A percentile compares a stretch with the other conserved stretches of the same genome.
Conservation (phyloP, 2,113 vertebrate species). For the Nerophis ophidion region DNA sequence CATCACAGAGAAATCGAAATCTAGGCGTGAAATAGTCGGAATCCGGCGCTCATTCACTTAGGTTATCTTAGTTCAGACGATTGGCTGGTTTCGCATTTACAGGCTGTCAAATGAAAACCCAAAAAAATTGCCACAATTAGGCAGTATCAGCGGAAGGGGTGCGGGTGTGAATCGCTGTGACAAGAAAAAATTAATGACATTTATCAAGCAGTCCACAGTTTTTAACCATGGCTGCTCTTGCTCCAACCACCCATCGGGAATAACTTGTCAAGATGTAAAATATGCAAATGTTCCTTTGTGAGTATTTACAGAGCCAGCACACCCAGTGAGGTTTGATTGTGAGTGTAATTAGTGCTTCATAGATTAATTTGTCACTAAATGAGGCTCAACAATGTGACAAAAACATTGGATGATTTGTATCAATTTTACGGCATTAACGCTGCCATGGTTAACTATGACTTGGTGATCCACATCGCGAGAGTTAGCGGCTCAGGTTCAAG, state of each 20-base stretch:
- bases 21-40: constrained; percentile 18
- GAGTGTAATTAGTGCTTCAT: constrained; percentile 43
- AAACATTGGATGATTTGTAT: constrained; percentile 36
- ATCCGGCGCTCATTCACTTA: constrained; percentile 24
- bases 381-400: constrained; percentile 22
- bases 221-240: constrained; percentile 36
- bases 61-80: constrained; percentile 23
- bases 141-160: constrained; percentile 30
- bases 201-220: too few species aligned
- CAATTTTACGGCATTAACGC: constrained; percentile 30
- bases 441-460: constrained; percentile 27
- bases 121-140: constrained; percentile 35
- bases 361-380: constrained; percentile 48
- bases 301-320: constrained; percentile 17
- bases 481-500: background rate
- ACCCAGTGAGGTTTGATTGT: constrained; percentile 31
- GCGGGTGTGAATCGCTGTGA: background rate
- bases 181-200: too few species aligned
- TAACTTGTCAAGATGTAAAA: constrained; percentile 38
- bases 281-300: constrained; percentile 39
- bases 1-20: constrained; percentile 27
- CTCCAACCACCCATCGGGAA: constrained; percentile 40
- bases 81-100: constrained; percentile 29
- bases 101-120: constrained; percentile 32
- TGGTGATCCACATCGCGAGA: background rate